Base-by-base conservation (phyloP, 2,888 invertebrate genomes). In the Drosophila acutilabella region DNA sequence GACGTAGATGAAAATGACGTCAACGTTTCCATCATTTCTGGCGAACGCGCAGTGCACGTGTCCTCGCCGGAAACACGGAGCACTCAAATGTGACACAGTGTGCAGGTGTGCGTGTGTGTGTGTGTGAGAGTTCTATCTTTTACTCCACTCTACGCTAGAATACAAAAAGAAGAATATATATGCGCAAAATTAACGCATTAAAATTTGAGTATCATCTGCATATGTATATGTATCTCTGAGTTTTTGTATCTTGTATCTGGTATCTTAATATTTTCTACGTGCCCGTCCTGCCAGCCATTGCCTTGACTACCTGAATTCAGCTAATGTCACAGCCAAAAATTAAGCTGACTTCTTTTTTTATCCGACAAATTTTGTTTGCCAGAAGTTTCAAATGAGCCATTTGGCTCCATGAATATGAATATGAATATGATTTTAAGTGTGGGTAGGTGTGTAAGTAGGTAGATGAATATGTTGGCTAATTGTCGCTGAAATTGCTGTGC, bases 161-260 rank as follows among this genome's bases (percentile, higher is more conserved):
- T 81, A 76, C 67, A 59, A 66, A 72, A 83, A 78, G 0, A 30
- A 30, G 2, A 8, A 30, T 7, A 8, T 75, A 86, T 83, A 71
- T 71, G 64, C 67, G 75, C 54, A 75, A 81, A 82, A 82, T 82
- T 87, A 82, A 71, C 81, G 67, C 87, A 86, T 82, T 86, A 74
- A 82, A 86, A 72, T 72, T 85, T 81, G 47, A 72, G 65, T 67
- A 67, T 40, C 53, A 41, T 44, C 40, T 41, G 38, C 18, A n/a
- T 16, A 20, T 16, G 45, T 11, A 11, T 16, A 33, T 59, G 33
- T 44, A 36, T 41, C 52, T 72, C 11, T 5, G n/a, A 23, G 16
- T 54, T 48, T 33, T 54, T 42, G 23, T 26, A 53, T 42, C 20
- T 54, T 57, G 33, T 45, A 42, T 20, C 44, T 36, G 13, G 44